phyloP scores from a whole-genome alignment of 1,140 invertebrate genomes.

The Magallana angulata region DNA sequence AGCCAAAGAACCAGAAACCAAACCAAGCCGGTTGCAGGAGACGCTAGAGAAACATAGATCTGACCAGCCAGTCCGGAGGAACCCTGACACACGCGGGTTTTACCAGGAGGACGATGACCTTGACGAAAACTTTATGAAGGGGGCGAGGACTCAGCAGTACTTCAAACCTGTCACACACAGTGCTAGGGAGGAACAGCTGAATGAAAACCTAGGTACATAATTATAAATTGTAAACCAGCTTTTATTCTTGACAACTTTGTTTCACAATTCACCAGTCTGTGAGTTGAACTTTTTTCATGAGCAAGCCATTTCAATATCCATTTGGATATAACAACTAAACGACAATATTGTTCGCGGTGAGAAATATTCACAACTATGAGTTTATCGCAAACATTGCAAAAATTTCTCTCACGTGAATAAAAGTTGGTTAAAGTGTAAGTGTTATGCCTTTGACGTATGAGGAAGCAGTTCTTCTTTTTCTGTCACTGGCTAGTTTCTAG shows the following conservation, averaged over 20 bases:
- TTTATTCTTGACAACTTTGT: too few species aligned
- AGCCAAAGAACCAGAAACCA: conserved; percentile 5
- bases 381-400: too few species aligned
- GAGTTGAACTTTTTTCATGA: too few species aligned
- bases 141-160: conserved; percentile 54
- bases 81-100: conserved; percentile 31
- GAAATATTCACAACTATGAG: too few species aligned
- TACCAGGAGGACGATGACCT: conserved; percentile 62
- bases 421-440: too few species aligned
- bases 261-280: too few species aligned
- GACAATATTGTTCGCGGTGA: too few species aligned
- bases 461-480: neutral
- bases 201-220: conserved; percentile 73
- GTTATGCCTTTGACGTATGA: neutral
- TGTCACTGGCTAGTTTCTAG: neutral
- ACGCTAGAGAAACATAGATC: conserved; percentile 47
- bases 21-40: conserved; percentile 50
- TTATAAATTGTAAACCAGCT: neutral
- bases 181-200: conserved; percentile 69
- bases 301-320: too few species aligned
- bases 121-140: conserved; percentile 65
- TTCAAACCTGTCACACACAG: conserved; percentile 63
- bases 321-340: too few species aligned
- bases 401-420: too few species aligned
- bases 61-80: neutral